Conservation (phyloP, 1,140 invertebrate species). For the Bilobella aurantiaca region DNA sequence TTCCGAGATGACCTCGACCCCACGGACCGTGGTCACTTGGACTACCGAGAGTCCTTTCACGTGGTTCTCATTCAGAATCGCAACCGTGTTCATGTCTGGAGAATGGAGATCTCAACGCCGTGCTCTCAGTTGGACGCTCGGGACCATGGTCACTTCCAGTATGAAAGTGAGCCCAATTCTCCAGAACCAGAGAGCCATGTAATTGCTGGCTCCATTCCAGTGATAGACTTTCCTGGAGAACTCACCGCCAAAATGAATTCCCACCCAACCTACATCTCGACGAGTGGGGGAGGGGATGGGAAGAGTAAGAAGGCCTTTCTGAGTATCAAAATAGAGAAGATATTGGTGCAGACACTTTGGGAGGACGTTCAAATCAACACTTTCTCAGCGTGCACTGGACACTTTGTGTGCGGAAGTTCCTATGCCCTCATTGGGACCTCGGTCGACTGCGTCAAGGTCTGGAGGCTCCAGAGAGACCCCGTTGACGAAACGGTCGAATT, state of each 20-base stretch:
- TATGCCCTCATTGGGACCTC: constrained; percentile 31
- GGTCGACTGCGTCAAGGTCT: constrained; percentile 31
- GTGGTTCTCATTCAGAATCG: constrained; percentile 30
- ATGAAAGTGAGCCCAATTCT: background rate
- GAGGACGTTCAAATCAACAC: constrained; percentile 19
- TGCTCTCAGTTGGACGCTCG: constrained; percentile 9
- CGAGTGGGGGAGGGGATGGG: background rate
- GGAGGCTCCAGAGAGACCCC: constrained; percentile 26
- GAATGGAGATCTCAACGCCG: constrained; percentile 33
- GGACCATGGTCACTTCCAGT: background rate
- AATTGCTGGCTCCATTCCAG: background rate
- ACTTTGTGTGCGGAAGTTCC: constrained; percentile 33
- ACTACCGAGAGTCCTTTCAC: constrained; percentile 33
- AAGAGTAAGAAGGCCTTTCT: constrained; percentile 31
- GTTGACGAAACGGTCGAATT: constrained; percentile 16
- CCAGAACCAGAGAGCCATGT: background rate
- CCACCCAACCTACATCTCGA: background rate
- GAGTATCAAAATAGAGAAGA: constrained; percentile 29
- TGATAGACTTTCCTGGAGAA: constrained; percentile 10
- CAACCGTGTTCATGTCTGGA: constrained; percentile 30
- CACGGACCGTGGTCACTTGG: constrained; percentile 22
- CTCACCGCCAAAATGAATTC: constrained; percentile 8
- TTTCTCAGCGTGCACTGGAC: constrained; percentile 32
- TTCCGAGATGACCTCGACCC: constrained; percentile 30
- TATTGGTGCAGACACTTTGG: constrained; percentile 29